phyloP scores from a whole-genome alignment of 2,888 invertebrate species.

The Linyphia triangularis region DNA sequence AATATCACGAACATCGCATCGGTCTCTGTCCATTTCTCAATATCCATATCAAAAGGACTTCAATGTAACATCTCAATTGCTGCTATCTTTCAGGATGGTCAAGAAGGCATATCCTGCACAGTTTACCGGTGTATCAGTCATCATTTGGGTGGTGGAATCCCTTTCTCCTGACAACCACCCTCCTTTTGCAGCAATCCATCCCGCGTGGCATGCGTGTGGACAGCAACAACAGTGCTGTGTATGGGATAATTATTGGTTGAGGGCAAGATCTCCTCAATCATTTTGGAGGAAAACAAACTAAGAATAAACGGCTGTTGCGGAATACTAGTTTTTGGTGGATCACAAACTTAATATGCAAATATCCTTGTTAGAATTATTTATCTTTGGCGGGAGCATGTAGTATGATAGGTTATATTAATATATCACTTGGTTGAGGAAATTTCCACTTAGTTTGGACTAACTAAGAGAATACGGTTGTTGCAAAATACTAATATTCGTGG shows the following conservation, averaged over 20 bases:
- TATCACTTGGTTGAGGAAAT: too few species aligned
- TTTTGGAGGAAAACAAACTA: too few species aligned
- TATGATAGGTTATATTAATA: too few species aligned
- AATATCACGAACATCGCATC: not conserved
- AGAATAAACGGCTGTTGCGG: too few species aligned
- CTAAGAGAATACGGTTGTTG: too few species aligned
- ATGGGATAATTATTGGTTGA: slow-evolving; percentile 62
- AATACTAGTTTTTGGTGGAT: too few species aligned
- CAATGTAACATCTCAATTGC: not conserved
- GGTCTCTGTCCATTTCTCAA: too few species aligned
- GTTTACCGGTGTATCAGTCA: slow-evolving; percentile 50
- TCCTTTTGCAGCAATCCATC: not conserved
- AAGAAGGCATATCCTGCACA: not conserved
- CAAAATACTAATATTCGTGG: too few species aligned
- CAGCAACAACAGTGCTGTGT: slow-evolving; percentile 31
- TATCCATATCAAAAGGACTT: not conserved
- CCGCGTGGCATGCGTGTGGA: not conserved
- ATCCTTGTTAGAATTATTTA: too few species aligned
- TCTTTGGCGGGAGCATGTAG: too few species aligned
- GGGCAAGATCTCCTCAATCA: slow-evolving; percentile 55
- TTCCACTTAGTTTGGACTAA: too few species aligned
- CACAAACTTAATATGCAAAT: too few species aligned
- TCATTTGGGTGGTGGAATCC: slow-evolving; percentile 40
- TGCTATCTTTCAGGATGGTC: not conserved
- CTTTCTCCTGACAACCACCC: slow-evolving; percentile 37